These are phyloP conservation scores for Dendrolimus pini DNA, from an alignment of 2,888 invertebrate genomes.

Conservation along the genomic window DNA sequence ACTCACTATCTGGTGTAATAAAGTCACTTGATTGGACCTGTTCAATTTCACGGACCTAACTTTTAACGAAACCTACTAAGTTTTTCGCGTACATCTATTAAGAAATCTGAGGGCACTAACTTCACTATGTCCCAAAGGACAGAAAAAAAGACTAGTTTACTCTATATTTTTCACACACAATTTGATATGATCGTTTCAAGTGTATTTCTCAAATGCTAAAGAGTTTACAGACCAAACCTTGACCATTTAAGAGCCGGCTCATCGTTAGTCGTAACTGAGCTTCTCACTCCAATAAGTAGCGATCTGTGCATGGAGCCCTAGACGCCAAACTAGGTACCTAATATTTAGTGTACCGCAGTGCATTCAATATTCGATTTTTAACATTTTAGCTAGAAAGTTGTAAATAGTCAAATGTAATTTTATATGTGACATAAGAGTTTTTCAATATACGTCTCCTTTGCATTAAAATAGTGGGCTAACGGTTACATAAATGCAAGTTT, in stretches of 20 bases:
- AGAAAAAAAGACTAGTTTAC: too few relatives aligned
- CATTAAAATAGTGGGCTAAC: slow-evolving; percentile 65
- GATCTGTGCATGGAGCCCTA: slow-evolving; percentile 61
- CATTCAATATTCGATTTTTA: slow-evolving; percentile 46
- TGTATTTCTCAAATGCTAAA: not conserved
- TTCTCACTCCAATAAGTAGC: slow-evolving; percentile 50
- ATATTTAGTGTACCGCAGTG: slow-evolving; percentile 51
- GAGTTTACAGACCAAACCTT: not conserved
- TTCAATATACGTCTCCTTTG: slow-evolving; percentile 69
- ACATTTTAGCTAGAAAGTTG: slow-evolving; percentile 64
- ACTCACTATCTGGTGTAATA: too few relatives aligned
- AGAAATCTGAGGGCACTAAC: too few relatives aligned
- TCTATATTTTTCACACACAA: too few relatives aligned
- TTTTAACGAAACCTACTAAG: too few relatives aligned
- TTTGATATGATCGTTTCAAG: too few relatives aligned
- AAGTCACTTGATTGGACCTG: too few relatives aligned
- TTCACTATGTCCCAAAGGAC: too few relatives aligned
- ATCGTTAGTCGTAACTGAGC: slow-evolving; percentile 37
- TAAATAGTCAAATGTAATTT: slow-evolving; percentile 72
- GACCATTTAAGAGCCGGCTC: not conserved
- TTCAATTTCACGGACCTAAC: too few relatives aligned
- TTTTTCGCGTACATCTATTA: too few relatives aligned
- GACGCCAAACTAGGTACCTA: slow-evolving; percentile 57
- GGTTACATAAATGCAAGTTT: slow-evolving; percentile 54
- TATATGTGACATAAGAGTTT: slow-evolving; percentile 69